These are phyloP conservation scores for Zaprionus tsacasi DNA, from an alignment of 1,140 invertebrate genomes.

Conservation along the genomic window DNA sequence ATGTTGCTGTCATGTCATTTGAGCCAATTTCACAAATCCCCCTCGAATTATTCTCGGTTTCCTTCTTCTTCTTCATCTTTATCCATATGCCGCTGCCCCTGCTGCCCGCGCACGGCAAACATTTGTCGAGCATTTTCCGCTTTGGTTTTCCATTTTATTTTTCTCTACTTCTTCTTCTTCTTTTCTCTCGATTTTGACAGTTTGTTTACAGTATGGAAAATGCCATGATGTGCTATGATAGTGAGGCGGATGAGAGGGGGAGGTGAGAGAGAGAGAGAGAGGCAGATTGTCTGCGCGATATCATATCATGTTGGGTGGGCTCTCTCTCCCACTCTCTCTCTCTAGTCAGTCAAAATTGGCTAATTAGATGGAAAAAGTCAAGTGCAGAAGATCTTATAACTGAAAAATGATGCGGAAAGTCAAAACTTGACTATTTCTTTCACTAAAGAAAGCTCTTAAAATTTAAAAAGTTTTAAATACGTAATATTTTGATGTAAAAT, in stretches of 20 bases:
- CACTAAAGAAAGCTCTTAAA: too few species aligned
- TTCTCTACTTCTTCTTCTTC: neutral
- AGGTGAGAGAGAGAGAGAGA: neutral
- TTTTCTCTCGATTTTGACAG: slow-evolving; percentile 58
- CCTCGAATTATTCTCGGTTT: neutral
- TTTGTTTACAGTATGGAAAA: slow-evolving; percentile 67
- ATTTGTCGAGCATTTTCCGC: slow-evolving; percentile 39
- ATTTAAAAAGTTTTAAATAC: too few species aligned
- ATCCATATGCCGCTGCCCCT: slow-evolving; percentile 20
- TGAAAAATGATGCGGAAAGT: too few species aligned
- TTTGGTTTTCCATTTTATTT: neutral
- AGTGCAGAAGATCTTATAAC: slow-evolving; percentile 30
- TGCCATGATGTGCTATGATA: neutral
- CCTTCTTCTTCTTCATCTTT: neutral
- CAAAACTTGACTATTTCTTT: too few species aligned
- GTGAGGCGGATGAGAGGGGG: neutral
- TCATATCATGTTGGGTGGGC: slow-evolving; percentile 24
- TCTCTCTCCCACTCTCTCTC: slow-evolving; percentile 18
- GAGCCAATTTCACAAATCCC: slow-evolving; percentile 7
- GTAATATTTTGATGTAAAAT: too few species aligned
- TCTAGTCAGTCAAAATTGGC: slow-evolving; percentile 36
- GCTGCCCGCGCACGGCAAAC: too few species aligned
- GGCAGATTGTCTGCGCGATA: slow-evolving; percentile 53
- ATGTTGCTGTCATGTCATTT: slow-evolving; percentile 22
- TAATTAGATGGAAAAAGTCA: slow-evolving; percentile 67